Base-by-base conservation (phyloP, 2,797 vertebrate species). In the Varecia variegata region DNA sequence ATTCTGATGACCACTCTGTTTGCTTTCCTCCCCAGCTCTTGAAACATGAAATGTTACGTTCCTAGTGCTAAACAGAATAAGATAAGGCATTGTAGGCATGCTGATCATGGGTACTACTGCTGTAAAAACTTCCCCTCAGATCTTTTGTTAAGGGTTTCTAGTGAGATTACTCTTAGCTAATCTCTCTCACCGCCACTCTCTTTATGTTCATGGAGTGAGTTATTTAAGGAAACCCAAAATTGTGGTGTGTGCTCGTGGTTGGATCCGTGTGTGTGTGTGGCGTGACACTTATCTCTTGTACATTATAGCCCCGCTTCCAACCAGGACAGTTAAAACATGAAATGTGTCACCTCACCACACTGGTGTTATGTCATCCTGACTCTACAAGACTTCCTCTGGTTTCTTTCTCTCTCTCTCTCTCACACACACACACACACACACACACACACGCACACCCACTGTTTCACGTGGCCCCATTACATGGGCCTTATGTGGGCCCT, bases 351-450 rank as follows among this genome's bases (percentile, higher is more conserved):
- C n/a, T 88, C n/a, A 67, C 84, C 2, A 0, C 35, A 81, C 32
- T 30, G 47, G 23, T 43, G 38, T 10, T 68, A 58, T 38, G 3
- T 97, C 95, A 97, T 89, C 87, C 95, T 93, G 97, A 88, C 97
- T 86, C 97, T 98, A 96, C 87, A 97, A 90, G 97, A 97, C 95
- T 96, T 95, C 96, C 97, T 97, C 97, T 79, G 92, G 88, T 50
- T 21, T 54, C 38, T 54, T 43, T 58, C 94, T 62, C 10, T 18
- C 68, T 45, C 27, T 32, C 32, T 58, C 21, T 5, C 80, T n/a
- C 47, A 27, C 13, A 3, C 30, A 50, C 14, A 62, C 23, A 70
- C 35, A 32, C 5, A 3, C 3, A 6, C 54, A n/a, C 15, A 32
- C 11, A 11, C 10, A 23, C 18, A 20, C 56, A 20, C 2, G 21